These are phyloP conservation scores for Dromiciops gliroides DNA, from an alignment of 2,113 vertebrate genomes.

Conservation along the genomic window DNA sequence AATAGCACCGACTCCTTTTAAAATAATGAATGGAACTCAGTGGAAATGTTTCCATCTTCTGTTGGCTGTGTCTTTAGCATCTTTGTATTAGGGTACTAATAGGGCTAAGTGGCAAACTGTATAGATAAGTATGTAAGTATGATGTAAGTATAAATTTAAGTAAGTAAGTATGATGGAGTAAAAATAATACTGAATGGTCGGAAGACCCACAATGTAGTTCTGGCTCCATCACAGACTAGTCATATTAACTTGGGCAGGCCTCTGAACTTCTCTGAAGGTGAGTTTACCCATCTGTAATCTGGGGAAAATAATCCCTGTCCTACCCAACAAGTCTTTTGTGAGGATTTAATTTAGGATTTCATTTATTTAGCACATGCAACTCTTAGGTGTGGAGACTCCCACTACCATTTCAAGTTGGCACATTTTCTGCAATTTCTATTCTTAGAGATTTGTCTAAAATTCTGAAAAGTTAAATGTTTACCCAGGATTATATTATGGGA, in stretches of 20 bases:
- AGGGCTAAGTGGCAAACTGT: too few relatives aligned
- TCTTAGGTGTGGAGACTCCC: neutral
- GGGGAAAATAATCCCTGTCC: neutral
- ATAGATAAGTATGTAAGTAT: too few relatives aligned
- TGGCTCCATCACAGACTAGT: neutral
- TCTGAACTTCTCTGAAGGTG: neutral
- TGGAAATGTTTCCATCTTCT: neutral
- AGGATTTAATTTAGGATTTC: neutral
- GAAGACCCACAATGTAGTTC: neutral
- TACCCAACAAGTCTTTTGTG: neutral
- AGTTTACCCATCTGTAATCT: neutral
- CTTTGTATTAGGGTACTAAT: neutral
- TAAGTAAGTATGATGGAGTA: neutral
- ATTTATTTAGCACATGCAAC: neutral
- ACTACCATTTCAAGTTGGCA: neutral
- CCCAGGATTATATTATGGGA: neutral
- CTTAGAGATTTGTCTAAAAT: neutral
- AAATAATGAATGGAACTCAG: neutral
- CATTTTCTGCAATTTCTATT: neutral
- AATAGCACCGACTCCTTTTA: neutral
- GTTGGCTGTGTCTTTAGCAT: neutral
- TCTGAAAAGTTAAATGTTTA: neutral
- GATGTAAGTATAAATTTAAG: too few relatives aligned
- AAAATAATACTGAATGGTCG: neutral
- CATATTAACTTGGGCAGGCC: neutral